These are phyloP conservation scores for Hormaphis cornu DNA, from an alignment of 1,140 invertebrate species.

Conservation along the genomic window DNA sequence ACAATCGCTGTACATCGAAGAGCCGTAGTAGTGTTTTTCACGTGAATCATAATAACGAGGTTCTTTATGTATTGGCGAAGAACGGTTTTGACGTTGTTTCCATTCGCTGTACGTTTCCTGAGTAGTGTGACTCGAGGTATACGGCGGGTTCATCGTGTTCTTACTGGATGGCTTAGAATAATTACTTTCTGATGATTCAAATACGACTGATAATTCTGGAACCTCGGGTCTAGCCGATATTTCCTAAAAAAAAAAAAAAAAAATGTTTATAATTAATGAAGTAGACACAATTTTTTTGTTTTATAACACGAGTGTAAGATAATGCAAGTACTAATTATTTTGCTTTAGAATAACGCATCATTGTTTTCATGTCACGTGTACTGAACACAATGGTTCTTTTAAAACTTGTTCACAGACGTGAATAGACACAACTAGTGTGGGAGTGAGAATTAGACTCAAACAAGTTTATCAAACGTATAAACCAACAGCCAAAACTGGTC, in stretches of 20 bases:
- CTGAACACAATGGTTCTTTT: too few relatives aligned
- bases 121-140: not conserved
- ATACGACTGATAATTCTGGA: slow-evolving; percentile 33
- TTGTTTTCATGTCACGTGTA: too few relatives aligned
- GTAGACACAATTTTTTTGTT: not conserved
- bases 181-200: not conserved
- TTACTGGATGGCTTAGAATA: not conserved
- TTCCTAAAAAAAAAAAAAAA: slow-evolving; percentile 29
- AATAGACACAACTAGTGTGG: too few relatives aligned
- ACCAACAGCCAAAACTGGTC: too few relatives aligned
- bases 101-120: slow-evolving; percentile 24
- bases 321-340: too few relatives aligned
- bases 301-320: not conserved
- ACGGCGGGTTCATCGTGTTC: not conserved
- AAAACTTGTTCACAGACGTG: too few relatives aligned
- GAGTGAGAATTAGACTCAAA: too few relatives aligned
- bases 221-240: slow-evolving; percentile 24
- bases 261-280: not conserved
- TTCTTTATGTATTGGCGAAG: not conserved
- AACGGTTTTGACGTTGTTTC: slow-evolving; percentile 3
- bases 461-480: too few relatives aligned
- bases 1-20: not conserved
- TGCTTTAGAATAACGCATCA: too few relatives aligned
- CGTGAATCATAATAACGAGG: not conserved
- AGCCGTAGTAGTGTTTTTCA: not conserved